Evolutionary conservation across 2,113 vertebrate genomes (phyloP).

Genomic region (Ciconia maguari): DNA sequence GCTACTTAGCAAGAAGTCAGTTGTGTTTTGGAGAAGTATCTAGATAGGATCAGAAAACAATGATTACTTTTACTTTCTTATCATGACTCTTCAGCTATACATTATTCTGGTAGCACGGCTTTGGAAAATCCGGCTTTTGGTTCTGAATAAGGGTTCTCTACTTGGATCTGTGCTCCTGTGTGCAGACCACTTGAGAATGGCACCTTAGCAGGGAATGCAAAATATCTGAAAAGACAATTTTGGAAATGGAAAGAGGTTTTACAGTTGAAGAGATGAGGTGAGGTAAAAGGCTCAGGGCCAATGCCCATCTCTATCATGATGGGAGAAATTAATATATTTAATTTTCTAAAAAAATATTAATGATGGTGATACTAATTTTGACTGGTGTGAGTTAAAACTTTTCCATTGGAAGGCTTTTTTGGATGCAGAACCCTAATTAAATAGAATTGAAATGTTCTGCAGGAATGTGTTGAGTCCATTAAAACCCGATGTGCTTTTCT

Average conservation of each 20-base stretch:
- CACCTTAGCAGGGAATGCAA: neutral
- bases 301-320: neutral
- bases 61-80: neutral
- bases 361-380: neutral
- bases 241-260: neutral
- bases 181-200: neutral
- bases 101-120: neutral
- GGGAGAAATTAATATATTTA: neutral
- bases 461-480: neutral
- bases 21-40: neutral
- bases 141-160: neutral
- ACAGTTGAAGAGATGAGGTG: neutral
- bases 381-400: neutral
- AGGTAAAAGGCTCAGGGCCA: neutral
- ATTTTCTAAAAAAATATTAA: neutral
- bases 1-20: neutral
- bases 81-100: neutral
- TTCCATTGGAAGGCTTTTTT: neutral
- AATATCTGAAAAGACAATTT: neutral
- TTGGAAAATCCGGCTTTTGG: neutral
- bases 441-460: neutral
- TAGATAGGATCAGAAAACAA: neutral
- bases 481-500: neutral
- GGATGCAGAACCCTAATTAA: neutral
- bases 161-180: neutral